A percentile compares a stretch with the other conserved stretches of the same genome.
Conservation (phyloP, 2,888 invertebrate genomes). For the Pegoplata infirma region DNA sequence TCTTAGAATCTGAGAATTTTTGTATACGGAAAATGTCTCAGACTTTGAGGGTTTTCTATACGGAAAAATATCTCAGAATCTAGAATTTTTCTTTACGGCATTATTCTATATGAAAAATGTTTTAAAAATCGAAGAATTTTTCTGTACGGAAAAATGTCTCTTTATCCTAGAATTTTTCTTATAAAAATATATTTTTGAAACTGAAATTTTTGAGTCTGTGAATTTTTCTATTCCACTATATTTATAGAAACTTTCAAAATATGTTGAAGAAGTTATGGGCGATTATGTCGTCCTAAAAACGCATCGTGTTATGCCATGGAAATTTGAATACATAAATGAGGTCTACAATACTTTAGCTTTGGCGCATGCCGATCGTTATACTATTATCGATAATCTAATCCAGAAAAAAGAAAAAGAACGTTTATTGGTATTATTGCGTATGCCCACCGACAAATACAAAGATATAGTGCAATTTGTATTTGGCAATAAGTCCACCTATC, state of each 20-base stretch:
- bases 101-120: too few species aligned
- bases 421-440: constrained; percentile 60
- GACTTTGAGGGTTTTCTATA: too few species aligned
- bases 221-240: too few species aligned
- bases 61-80: too few species aligned
- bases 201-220: too few species aligned
- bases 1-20: too few species aligned
- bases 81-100: too few species aligned
- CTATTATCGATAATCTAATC: constrained; percentile 61
- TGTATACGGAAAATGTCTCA: too few species aligned
- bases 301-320: constrained; percentile 75
- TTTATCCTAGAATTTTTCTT: too few species aligned
- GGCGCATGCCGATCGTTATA: constrained; percentile 72
- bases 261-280: constrained; percentile 73
- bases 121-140: too few species aligned
- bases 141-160: too few species aligned
- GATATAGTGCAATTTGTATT: constrained; percentile 69
- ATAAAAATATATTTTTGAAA: too few species aligned
- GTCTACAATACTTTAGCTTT: constrained; percentile 74
- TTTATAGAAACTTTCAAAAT: constrained; percentile 69
- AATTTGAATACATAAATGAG: constrained; percentile 76
- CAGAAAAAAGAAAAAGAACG: constrained; percentile 52
- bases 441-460: constrained; percentile 68
- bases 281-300: constrained; percentile 74
- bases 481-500: constrained; percentile 70